A percentile compares a stretch with the other conserved stretches of the same genome.
phyloP scores from a whole-genome alignment of 92 coral and sea anemone genomes.

The Galaxea fascicularis region DNA sequence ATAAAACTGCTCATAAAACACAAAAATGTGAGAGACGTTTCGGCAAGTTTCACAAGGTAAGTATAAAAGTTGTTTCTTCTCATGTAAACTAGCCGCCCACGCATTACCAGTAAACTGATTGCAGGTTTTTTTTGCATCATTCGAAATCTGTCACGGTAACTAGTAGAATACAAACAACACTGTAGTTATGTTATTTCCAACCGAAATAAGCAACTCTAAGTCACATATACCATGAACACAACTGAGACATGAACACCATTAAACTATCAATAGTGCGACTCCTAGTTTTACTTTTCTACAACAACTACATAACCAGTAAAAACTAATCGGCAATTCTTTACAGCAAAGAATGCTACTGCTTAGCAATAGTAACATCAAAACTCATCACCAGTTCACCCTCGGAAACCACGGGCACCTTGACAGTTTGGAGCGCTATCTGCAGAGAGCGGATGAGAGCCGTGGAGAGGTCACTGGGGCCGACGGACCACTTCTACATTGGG shows the following conservation, averaged over 20 bases:
- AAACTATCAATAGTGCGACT: neutral
- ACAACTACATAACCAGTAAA: neutral
- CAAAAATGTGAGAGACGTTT: too few species aligned
- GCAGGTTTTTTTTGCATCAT: too few species aligned
- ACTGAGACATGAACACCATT: neutral
- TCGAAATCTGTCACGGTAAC: neutral
- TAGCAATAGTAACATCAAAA: constrained; percentile 72
- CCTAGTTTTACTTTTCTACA: neutral
- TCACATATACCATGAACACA: neutral
- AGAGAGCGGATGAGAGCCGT: constrained; percentile 87
- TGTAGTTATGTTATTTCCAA: neutral
- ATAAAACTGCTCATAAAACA: too few species aligned
- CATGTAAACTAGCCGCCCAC: too few species aligned
- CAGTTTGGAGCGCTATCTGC: constrained; percentile 86
- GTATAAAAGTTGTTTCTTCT: too few species aligned
- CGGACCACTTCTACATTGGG: constrained; percentile 84
- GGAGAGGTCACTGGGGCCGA: constrained; percentile 91
- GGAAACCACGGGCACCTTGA: constrained; percentile 75
- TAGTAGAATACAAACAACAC: neutral
- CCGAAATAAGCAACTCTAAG: neutral
- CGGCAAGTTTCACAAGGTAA: too few species aligned
- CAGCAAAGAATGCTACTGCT: neutral
- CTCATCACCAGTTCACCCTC: constrained; percentile 79
- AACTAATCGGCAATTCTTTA: neutral
- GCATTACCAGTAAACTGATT: too few species aligned